Evolutionary conservation across 2,797 vertebrate genomes (phyloP), one percentile per base, ranked within the genome.

Genomic region (Synanceia verrucosa): DNA sequence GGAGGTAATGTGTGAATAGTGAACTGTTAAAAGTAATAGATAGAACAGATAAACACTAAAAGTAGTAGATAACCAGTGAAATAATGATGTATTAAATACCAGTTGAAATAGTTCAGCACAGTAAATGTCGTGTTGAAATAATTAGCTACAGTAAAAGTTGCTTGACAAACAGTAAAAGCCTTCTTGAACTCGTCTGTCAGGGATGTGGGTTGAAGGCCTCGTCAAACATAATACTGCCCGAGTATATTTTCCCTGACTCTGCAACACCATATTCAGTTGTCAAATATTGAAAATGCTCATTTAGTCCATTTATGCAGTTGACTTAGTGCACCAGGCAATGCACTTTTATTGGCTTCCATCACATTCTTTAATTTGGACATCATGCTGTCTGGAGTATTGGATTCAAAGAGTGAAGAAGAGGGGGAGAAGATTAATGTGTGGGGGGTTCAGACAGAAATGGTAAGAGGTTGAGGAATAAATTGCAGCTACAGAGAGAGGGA

Each of bases 291-390:
- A 83, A 70, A 77, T 59, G 37, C 43, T 70, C 64, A 73, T 81
- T 80, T 53, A 79, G 72, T 55, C 65, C 68, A 70, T 86, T 86
- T 79, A 73, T 48, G 64, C 65, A 70, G 66, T 71, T 75, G 72
- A 79, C 68, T 81, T 70, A 73, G 70, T 51, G 61, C 71, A 21
- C 52, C 41, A 13, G 63, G 51, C 47, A 60, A 3, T 73, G 64
- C 60, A 48, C 68, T 73, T 82, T 76, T 39, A 78, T 75, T 62
- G 56, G 65, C 76, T 75, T 69, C 80, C 63, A 79, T 83, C 73
- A 47, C 57, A 65, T 75, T 65, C 70, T 87, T 78, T 82, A 85
- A 89, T 88, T 84, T 85, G 85, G 85, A 87, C 81, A 79, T 79
- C 88, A 83, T n/a, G 79, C 88, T 82, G 84, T 80, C 83, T 79